Conservation (phyloP, 2,888 invertebrate species). For the Dusona sp. region DNA sequence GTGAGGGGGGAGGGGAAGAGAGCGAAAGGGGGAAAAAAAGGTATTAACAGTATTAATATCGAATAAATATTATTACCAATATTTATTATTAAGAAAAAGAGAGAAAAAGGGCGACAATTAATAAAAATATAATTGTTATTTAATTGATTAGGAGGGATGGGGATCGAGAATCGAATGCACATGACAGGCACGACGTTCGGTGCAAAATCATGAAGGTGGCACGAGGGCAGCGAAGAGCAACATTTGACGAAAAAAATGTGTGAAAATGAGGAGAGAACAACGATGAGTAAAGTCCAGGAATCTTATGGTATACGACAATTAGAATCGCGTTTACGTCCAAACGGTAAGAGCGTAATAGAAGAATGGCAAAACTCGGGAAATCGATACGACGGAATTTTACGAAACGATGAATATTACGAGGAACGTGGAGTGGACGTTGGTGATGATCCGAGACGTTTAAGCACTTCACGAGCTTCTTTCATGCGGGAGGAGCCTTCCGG, state of each 20-base stretch:
- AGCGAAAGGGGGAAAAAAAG: no score
- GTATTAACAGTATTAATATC: no score
- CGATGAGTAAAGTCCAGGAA: constrained; percentile 45
- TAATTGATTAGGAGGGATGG: constrained; percentile 75
- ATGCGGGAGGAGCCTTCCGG: constrained; percentile 10
- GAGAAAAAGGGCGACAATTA: no score
- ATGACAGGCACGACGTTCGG: constrained; percentile 81
- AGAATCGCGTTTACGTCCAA: constrained; percentile 56
- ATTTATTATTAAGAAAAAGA: no score
- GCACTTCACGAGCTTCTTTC: not conserved
- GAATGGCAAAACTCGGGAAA: constrained; percentile 77
- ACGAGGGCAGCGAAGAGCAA: constrained; percentile 81
- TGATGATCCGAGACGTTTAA: constrained; percentile 39
- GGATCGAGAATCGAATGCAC: constrained; percentile 81
- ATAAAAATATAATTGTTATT: not conserved
- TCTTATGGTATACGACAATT: constrained; percentile 45
- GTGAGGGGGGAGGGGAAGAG: no score
- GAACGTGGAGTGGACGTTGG: constrained; percentile 80
- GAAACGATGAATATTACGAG: constrained; percentile 77
- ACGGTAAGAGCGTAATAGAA: constrained; percentile 77
- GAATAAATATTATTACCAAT: no score
- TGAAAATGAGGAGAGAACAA: constrained; percentile 23
- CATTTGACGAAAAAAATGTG: constrained; percentile 40
- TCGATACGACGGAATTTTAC: constrained; percentile 66
- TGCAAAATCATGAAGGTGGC: constrained; percentile 83